Evolutionary conservation across 2,797 vertebrate species (phyloP), one percentile per base, ranked within the genome.

Genomic region (Dallia pectoralis): DNA sequence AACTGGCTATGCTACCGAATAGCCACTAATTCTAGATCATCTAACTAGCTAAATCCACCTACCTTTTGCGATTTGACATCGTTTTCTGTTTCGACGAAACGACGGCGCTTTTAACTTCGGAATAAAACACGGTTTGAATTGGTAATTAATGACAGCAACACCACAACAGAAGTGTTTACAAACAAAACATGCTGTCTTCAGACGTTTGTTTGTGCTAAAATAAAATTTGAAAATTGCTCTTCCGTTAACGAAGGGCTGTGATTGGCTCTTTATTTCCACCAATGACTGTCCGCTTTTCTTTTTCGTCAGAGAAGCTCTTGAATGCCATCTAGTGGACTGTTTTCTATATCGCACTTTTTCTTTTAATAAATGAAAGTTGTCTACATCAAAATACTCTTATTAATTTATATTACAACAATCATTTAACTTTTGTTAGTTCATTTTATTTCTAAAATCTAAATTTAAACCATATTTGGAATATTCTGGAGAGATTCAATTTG

Each of bases 1-100:
- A 40, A 9, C 36, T 40, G 36, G 36, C 36, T 40, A 40, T 40
- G 5, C 9, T 3, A 40, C 36, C 9, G 9, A 40, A 40, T 40
- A 40, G 1, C 9, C 36, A 40, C 36, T 40, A n/a, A n/a, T n/a
- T 40, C 36, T 2, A 9, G 36, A 40, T 9, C 36, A 40, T 5
- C 19, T 56, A 56, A 8, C 51, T n/a, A 56, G 8, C 4, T 4
- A 32, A 74, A 40, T 40, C 2, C 6, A 40, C 36, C 72, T 68
- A 87, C 83, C 85, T 87, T 71, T 59, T 80, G 66, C 83, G 73
- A 53, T 61, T 81, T 62, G 67, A 70, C 85, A 84, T 87, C 22
- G 53, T 8, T 56, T 56, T 9, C 12, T 56, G 7, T 3, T n/a
- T 56, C 2, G n/a, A 56, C 7, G 51, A 56, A 56, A 56, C n/a